Evolutionary conservation across 1,140 invertebrate species (phyloP), one percentile per base, ranked within the genome.

Genomic region (Sweltsa coloradensis): DNA sequence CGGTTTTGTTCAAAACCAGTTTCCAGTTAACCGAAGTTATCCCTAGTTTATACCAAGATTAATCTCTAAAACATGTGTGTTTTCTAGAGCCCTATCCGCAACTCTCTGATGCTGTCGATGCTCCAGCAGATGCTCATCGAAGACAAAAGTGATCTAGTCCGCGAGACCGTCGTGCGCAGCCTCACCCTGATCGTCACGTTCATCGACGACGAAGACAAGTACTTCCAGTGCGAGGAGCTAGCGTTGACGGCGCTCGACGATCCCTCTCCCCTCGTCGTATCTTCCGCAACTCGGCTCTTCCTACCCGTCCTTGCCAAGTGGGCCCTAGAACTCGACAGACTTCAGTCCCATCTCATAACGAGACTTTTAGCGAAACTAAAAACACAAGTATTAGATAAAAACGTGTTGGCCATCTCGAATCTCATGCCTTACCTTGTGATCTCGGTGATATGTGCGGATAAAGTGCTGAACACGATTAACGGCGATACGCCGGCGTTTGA

Each of bases 81-180:
- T 58, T 69, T 51, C 66, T 55, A 72, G 71, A 69, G 69, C 53
- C 69, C 75, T n/a, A 74, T 83, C 11, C 64, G 80, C 29, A 81
- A 81, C 55, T 85, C 81, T 1, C 60, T 85, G 19, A 71, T 85
- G 55, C 60, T 85, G 22, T 83, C 81, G 14, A 84, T 85, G 74
- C 61, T 85, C 18, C 77, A 83, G 53, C 83, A 86, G 63, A 78
- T 86, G 73, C 60, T 84, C 41, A 60, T 72, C 23, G 81, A 85
- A 53, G 83, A 86, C 51, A 78, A 75, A 53, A 79, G 81, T 52
- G 68, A 76, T n/a, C 55, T 58, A 43, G 81, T 85, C 2, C 60
- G 80, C 53, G 70, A 72, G 46, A 71, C 73, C 7, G 78, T 77
- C 4, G 68, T 83, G 3, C 70, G 69, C 54, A 81, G 78, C 63